These are phyloP conservation scores for Macroglossus sobrinus DNA, from an alignment of 2,113 vertebrate species.

Conservation along the genomic window DNA sequence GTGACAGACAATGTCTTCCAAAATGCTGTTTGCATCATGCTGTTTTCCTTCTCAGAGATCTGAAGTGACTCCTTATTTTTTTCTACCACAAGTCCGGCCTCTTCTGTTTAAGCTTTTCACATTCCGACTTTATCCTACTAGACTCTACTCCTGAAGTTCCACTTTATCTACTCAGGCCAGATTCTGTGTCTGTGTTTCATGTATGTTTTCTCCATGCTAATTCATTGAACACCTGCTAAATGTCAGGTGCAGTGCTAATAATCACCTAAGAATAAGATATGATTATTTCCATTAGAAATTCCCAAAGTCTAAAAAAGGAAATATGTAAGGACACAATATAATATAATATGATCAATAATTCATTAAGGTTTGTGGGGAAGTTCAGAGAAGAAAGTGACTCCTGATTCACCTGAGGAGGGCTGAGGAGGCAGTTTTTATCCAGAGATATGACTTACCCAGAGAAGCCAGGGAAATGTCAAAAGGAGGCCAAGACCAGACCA, in stretches of 20 bases:
- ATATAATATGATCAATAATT: neutral
- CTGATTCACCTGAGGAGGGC: neutral
- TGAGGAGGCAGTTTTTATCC: neutral
- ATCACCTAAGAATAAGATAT: neutral
- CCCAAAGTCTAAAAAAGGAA: neutral
- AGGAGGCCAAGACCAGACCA: neutral
- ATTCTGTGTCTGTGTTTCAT: neutral
- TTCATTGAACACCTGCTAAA: neutral
- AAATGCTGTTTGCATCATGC: neutral
- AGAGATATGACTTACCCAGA: neutral
- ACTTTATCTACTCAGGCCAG: neutral
- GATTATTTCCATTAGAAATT: neutral
- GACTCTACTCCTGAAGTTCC: neutral
- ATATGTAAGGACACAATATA: neutral
- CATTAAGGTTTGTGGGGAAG: neutral
- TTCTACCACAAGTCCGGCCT: neutral
- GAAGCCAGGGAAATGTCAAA: neutral
- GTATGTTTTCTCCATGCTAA: neutral
- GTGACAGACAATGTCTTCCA: neutral
- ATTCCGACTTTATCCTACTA: neutral
- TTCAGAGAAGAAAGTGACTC: neutral
- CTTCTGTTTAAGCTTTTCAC: neutral
- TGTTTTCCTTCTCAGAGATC: neutral
- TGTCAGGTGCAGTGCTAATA: neutral
- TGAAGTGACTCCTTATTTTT: neutral